Evolutionary conservation across 2,888 invertebrate genomes (phyloP).

Genomic region (Mystacides longicornis): DNA sequence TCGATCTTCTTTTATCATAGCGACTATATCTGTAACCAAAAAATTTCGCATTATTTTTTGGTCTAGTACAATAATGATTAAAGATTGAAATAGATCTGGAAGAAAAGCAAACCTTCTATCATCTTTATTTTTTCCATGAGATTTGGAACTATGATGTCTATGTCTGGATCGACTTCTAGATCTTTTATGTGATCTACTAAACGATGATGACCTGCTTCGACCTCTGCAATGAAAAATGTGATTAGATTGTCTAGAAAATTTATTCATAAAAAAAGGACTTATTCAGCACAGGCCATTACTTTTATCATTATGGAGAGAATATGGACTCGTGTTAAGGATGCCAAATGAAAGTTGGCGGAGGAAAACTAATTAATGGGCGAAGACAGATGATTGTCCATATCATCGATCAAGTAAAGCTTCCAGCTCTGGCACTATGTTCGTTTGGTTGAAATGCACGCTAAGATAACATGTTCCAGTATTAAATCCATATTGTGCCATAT

Average conservation of each 20-base stretch:
- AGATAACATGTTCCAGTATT: too few relatives aligned
- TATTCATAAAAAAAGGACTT: conserved; percentile 16
- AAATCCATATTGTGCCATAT: too few relatives aligned
- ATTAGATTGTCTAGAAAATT: not conserved
- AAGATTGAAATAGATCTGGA: not conserved
- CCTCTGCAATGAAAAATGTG: not conserved
- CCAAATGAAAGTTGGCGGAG: too few relatives aligned
- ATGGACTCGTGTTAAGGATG: too few relatives aligned
- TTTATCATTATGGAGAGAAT: too few relatives aligned
- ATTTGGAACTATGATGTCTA: conserved; percentile 17
- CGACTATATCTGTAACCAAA: conserved; percentile 30
- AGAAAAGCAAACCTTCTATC: conserved; percentile 15
- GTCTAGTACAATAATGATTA: not conserved
- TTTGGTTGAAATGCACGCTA: too few relatives aligned
- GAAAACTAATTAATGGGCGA: too few relatives aligned
- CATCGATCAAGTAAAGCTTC: too few relatives aligned
- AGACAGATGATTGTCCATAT: too few relatives aligned
- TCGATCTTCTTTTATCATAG: conserved; percentile 35
- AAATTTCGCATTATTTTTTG: not conserved
- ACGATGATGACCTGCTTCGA: conserved; percentile 14
- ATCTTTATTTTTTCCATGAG: conserved; percentile 16
- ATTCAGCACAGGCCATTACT: too few relatives aligned
- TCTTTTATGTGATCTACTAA: conserved; percentile 32
- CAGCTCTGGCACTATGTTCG: too few relatives aligned
- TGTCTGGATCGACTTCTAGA: conserved; percentile 27